Conservation (phyloP, 2,797 vertebrate genomes). For the Halcyon badia region DNA sequence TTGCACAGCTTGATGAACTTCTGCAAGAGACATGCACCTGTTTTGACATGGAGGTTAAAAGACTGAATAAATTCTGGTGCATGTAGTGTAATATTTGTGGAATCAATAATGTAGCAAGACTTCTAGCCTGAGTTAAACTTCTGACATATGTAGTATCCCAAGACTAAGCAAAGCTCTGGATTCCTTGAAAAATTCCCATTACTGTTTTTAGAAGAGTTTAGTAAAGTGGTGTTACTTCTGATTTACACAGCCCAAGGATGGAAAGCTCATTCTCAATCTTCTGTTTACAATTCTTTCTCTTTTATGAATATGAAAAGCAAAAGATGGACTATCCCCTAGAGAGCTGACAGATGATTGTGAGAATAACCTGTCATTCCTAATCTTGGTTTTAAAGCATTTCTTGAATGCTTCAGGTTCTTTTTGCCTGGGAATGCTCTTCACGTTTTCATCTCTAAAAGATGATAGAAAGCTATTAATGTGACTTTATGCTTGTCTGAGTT, state of each 20-base stretch:
- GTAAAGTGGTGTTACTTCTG: not conserved
- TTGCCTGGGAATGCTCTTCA: not conserved
- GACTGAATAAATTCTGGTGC: not conserved
- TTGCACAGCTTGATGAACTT: constrained; percentile 34
- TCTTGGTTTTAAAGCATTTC: constrained; percentile 29
- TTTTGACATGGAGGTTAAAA: not conserved
- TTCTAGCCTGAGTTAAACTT: not conserved
- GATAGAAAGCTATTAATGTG: constrained; percentile 53
- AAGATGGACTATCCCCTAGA: not conserved
- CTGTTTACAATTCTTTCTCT: not conserved
- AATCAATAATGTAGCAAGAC: not conserved
- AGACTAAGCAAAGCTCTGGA: not conserved
- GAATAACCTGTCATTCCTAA: constrained; percentile 61
- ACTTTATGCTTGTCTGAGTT: constrained; percentile 40
- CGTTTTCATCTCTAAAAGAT: constrained; percentile 27
- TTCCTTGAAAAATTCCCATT: not conserved
- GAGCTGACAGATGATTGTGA: constrained; percentile 9
- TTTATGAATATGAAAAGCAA: not conserved
- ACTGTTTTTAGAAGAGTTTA: not conserved
- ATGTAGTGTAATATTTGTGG: not conserved
- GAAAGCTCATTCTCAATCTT: not conserved
- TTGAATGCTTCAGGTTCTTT: not conserved
- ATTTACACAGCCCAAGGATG: not conserved
- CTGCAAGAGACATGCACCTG: not conserved
- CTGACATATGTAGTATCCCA: not conserved